A percentile compares a stretch with the other conserved stretches of the same genome.
Evolutionary conservation across 2,113 vertebrate genomes (phyloP).

Genomic region (Rhinolophus ferrumequinum): DNA sequence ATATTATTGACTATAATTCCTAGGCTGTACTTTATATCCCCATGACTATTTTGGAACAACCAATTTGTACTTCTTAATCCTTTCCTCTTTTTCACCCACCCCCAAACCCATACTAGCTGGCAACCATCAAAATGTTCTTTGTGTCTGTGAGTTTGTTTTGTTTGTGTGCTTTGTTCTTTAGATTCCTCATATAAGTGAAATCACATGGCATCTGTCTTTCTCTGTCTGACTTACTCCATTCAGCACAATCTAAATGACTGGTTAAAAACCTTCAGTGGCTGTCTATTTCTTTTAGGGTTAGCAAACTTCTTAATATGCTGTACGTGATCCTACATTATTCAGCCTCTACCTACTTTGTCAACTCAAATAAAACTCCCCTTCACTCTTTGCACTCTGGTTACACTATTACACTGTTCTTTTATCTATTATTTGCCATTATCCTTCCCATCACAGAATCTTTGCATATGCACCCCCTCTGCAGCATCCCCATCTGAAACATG

Average conservation of each 20-base stretch:
- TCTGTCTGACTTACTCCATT: too few species aligned
- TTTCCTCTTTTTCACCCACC: too few species aligned
- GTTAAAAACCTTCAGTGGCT: neutral
- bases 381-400: neutral
- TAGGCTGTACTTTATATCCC: too few species aligned
- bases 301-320: neutral
- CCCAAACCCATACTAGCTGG: too few species aligned
- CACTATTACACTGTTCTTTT: neutral
- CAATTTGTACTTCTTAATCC: too few species aligned
- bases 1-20: too few species aligned
- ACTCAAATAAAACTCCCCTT: neutral
- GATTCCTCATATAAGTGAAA: too few species aligned
- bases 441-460: neutral
- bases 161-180: too few species aligned
- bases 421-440: neutral
- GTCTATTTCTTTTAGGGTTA: neutral
- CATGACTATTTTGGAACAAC: too few species aligned
- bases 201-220: too few species aligned
- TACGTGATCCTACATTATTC: neutral
- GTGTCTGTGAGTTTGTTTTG: too few species aligned
- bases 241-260: neutral
- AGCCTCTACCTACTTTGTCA: neutral
- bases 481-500: neutral
- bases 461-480: rapidly evolving
- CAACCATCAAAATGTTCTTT: too few species aligned